Evolutionary conservation across 2,113 vertebrate species (phyloP).

Genomic region (Oryctolagus cuniculus): mOryCun1.1 NC_091440.1:112327501-112328000

Average conservation of each 20-base stretch:
- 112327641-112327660: background rate
- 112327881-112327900: background rate
- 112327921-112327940: too few relatives aligned
- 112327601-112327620: conserved; percentile 12
- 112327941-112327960: background rate
- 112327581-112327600: background rate
- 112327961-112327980: background rate
- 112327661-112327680: background rate
- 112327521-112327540: background rate
- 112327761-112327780: background rate
- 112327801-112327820: background rate
- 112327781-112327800: background rate
- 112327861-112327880: background rate
- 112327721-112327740: background rate
- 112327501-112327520: background rate
- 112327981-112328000: background rate
- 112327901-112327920: background rate
- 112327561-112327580: background rate
- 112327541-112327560: background rate
- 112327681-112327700: background rate
- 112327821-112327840: background rate
- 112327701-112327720: background rate
- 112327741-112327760: background rate
- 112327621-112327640: background rate
- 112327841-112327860: background rate